Evolutionary conservation across 1,140 invertebrate genomes (phyloP), one percentile per base, ranked within the genome.

Genomic region (Cepaea nemoralis): DNA sequence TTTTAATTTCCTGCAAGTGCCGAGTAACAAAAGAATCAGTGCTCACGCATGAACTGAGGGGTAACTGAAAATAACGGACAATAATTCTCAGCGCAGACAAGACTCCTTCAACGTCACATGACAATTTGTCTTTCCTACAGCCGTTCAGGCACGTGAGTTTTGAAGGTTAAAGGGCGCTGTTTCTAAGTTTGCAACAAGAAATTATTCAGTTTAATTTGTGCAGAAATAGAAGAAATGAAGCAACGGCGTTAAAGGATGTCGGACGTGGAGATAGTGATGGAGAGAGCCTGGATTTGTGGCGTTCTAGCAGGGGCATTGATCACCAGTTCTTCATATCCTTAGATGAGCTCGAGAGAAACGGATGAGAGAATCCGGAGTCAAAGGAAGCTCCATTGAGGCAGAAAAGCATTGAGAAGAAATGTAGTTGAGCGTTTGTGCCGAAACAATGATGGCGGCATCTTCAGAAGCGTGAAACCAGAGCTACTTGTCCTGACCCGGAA

Each of bases 331-430:
- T 70, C 1, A 31, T 1, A 63, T 40, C 40, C 69, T 14, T 27
- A 40, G 69, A 6, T 3, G 69, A n/a, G 33, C 24, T 22, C 40
- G 40, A 70, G 40, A 70, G 31, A 50, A 33, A 73, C 70, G 70
- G 70, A 73, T 40, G 70, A 14, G 27, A 73, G 40, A 73, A 16
- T 73, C 70, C 70, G 70, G 66, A 69, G n/a, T n/a, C n/a, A n/a
- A n/a, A n/a, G n/a, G n/a, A n/a, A n/a, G n/a, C n/a, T n/a, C n/a
- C n/a, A n/a, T n/a, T 55, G 50, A 24, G 50, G n/a, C 19, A 55
- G n/a, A 55, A 45, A 45, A 45, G n/a, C n/a, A 55, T 55, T 24
- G 59, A 6, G 59, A 63, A 16, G 27, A 63, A 31, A 31, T 31
- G 10, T 63, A 14, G 27, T 31, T 0, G 33, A 63, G 27, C 59